Conservation (phyloP, 37 sponge, comb jelly and placozoan genomes). For the Tethya wilhelma region DNA sequence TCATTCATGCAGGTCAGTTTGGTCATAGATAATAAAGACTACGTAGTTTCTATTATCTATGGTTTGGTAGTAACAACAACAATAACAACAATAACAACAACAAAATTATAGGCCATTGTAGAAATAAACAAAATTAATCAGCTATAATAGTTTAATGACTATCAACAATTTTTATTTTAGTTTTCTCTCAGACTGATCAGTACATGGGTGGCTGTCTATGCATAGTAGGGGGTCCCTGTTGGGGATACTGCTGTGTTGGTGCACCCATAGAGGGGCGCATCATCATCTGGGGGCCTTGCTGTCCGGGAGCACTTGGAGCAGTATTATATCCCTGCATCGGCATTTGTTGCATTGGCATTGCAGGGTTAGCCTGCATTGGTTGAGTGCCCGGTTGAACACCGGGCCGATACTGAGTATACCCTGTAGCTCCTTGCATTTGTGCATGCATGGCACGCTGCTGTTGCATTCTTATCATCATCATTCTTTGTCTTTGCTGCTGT, state of each 20-base stretch:
- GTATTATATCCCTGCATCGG: not conserved
- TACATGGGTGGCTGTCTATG: slow-evolving; percentile 24
- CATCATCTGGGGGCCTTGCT: slow-evolving; percentile 26
- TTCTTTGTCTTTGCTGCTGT: slow-evolving; percentile 22
- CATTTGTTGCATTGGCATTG: slow-evolving; percentile 45
- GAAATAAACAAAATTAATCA: not conserved
- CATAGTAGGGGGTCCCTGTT: slow-evolving; percentile 12
- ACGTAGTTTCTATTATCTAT: too few species aligned
- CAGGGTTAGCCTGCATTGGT: slow-evolving; percentile 44
- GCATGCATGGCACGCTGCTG: slow-evolving; percentile 9
- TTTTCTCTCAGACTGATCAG: not conserved
- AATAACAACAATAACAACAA: not conserved
- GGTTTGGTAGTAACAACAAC: not conserved
- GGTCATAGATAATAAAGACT: too few species aligned
- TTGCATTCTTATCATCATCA: not conserved
- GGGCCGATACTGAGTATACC: not conserved
- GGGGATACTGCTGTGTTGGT: slow-evolving; percentile 36
- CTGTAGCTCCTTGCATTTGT: not conserved
- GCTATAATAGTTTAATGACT: not conserved
- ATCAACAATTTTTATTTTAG: not conserved
- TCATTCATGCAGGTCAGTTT: too few species aligned
- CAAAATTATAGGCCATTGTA: not conserved
- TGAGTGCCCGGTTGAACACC: not conserved
- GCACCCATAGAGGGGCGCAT: not conserved
- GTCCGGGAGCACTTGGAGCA: slow-evolving; percentile 5